Evolutionary conservation across 2,113 vertebrate genomes (phyloP), one percentile per base, ranked within the genome.

Genomic region (Actenoides hombroni): DNA sequence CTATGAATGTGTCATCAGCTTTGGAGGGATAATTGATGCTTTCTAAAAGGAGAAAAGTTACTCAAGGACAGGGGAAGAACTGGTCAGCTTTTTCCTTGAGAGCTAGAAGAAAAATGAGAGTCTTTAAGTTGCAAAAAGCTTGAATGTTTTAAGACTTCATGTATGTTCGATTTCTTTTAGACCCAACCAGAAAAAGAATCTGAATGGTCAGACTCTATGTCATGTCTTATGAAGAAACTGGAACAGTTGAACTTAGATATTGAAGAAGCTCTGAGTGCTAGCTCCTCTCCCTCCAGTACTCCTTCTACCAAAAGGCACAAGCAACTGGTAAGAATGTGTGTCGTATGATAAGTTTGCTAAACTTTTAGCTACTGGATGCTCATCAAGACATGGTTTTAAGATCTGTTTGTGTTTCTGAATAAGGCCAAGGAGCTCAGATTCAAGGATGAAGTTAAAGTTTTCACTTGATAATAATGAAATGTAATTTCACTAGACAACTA

Each of bases 241-340:
- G 98, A 99, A 94, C 98, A 97, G 83, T 97, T 99, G 79, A 98
- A 98, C 94, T 94, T 98, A 91, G 98, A 99, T 97, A 99, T 99
- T 79, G 98, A 99, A 95, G 98, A 99, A 90, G 98, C 98, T 86
- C 97, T 99, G 77, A 99, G 98, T 92, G 94, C 96, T 53, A 89
- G 96, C 68, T 98, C 98, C 71, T 98, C 98, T 91, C 98, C 98
- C 10, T 97, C 97, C 6, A 80, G 96, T 97, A 98, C 98, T 20
- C 98, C 98, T 88, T 94, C 94, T 93, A 93, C 95, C 64, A 65
- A 96, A 88, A 92, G 79, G 33, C 97, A 98, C 86, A 98, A 96
- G 87, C 96, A 98, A 63, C 95, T 95, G 97, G 98, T 98, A 96
- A 98, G 97, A 88, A 87, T 51, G 6, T 79, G 33, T 69, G 48